A percentile compares a stretch with the other conserved stretches of the same genome.
These are phyloP conservation scores for Cydia fagiglandana DNA, from an alignment of 1,140 invertebrate genomes.

Conservation along the genomic window DNA sequence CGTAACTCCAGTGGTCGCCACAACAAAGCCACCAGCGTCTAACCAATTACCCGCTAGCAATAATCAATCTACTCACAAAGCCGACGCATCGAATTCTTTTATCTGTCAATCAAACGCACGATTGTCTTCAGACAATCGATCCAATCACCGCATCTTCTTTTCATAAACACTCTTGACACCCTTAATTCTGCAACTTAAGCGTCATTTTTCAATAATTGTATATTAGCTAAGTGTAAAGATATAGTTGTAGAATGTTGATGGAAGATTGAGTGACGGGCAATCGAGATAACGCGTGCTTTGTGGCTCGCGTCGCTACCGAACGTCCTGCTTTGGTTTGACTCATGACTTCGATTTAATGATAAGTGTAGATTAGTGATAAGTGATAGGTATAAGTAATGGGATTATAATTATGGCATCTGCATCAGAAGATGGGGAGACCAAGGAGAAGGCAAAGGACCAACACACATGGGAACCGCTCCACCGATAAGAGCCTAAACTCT, in stretches of 20 bases:
- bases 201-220: slow-evolving; percentile 32
- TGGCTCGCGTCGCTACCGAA: slow-evolving; percentile 58
- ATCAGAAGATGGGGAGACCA: too few species aligned
- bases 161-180: slow-evolving; percentile 9
- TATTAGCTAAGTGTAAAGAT: slow-evolving; percentile 12
- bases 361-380: slow-evolving; percentile 7
- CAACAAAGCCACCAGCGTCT: slow-evolving; percentile 7
- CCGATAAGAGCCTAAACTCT: too few species aligned
- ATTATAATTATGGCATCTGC: not conserved
- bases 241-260: slow-evolving; percentile 46
- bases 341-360: slow-evolving; percentile 6
- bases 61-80: slow-evolving; percentile 68
- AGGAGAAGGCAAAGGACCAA: too few species aligned
- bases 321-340: not conserved
- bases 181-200: slow-evolving; percentile 3
- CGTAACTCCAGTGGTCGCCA: slow-evolving; percentile 6
- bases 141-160: slow-evolving; percentile 44
- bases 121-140: slow-evolving; percentile 53
- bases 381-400: not conserved
- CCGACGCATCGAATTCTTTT: slow-evolving; percentile 67
- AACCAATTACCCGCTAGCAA: slow-evolving; percentile 39
- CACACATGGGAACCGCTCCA: too few species aligned
- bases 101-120: slow-evolving; percentile 69
- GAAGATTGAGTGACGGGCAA: slow-evolving; percentile 66
- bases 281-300: slow-evolving; percentile 62